A percentile compares a stretch with the other conserved stretches of the same genome.
Conservation (phyloP, 2,888 invertebrate species). For the Plutella xylostella region DNA sequence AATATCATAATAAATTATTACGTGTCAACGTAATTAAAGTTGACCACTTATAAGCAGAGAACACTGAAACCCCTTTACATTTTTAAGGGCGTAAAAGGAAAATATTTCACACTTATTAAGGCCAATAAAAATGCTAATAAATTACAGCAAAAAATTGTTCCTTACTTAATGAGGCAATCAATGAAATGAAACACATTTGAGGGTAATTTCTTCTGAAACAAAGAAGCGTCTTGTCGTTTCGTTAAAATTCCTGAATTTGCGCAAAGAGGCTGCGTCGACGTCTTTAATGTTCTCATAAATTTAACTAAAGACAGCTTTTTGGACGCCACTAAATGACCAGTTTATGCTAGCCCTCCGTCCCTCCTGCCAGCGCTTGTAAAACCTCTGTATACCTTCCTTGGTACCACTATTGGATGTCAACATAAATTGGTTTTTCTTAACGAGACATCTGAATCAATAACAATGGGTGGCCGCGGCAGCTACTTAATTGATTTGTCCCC, state of each 20-base stretch:
- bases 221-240: conserved; percentile 45
- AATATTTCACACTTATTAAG: conserved; percentile 2
- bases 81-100: not conserved
- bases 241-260: conserved; percentile 41
- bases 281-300: conserved; percentile 51
- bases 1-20: no score
- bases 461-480: conserved; percentile 43
- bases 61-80: no score
- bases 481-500: conserved; percentile 43
- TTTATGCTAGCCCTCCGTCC: no score
- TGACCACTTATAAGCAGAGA: no score
- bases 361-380: no score
- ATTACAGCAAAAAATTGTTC: conserved; percentile 37
- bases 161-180: conserved; percentile 45
- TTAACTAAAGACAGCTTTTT: conserved; percentile 39
- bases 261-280: conserved; percentile 31
- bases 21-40: no score
- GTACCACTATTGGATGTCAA: no score
- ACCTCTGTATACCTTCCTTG: no score
- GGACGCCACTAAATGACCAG: conserved; percentile 14
- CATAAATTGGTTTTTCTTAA: conserved; percentile 37
- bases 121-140: conserved; percentile 38
- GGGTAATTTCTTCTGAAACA: conserved; percentile 32
- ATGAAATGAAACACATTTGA: conserved; percentile 31
- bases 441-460: conserved; percentile 49